Conservation (phyloP, 1,140 invertebrate genomes). For the Diachasma alloeum region DNA sequence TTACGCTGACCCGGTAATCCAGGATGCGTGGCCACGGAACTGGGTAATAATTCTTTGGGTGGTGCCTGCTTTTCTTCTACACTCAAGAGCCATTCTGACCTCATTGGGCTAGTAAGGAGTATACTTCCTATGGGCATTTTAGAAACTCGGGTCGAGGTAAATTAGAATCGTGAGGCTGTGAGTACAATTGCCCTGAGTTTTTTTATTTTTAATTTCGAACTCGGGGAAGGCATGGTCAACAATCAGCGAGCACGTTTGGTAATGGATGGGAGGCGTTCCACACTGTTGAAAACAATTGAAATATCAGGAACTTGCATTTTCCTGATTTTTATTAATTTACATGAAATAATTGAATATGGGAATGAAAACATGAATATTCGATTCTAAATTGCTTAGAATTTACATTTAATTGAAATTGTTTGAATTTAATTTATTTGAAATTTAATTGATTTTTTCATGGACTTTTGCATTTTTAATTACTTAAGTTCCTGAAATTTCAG, state of each 20-base stretch:
- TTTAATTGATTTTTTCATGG: no score
- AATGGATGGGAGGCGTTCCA: background rate
- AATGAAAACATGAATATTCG: no score
- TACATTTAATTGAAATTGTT: no score
- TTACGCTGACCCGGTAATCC: slow-evolving; percentile 35
- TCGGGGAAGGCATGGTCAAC: background rate
- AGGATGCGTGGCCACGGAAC: slow-evolving; percentile 24
- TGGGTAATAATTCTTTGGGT: slow-evolving; percentile 12
- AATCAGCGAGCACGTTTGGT: background rate
- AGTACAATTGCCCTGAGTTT: no score
- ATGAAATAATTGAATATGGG: no score
- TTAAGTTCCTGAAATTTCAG: no score
- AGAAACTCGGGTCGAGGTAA: background rate
- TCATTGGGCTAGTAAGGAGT: background rate
- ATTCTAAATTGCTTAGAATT: no score
- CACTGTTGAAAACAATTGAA: no score
- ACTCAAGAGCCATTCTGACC: background rate
- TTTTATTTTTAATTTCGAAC: background rate
- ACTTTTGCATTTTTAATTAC: no score
- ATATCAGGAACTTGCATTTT: no score
- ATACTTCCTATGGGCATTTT: background rate
- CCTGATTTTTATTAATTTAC: no score
- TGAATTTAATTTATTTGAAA: no score
- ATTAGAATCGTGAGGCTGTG: background rate
- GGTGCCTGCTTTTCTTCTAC: background rate